A percentile compares a stretch with the other conserved stretches of the same genome.
Conservation (phyloP, 2,797 vertebrate species). For the Hirundo rustica region DNA sequence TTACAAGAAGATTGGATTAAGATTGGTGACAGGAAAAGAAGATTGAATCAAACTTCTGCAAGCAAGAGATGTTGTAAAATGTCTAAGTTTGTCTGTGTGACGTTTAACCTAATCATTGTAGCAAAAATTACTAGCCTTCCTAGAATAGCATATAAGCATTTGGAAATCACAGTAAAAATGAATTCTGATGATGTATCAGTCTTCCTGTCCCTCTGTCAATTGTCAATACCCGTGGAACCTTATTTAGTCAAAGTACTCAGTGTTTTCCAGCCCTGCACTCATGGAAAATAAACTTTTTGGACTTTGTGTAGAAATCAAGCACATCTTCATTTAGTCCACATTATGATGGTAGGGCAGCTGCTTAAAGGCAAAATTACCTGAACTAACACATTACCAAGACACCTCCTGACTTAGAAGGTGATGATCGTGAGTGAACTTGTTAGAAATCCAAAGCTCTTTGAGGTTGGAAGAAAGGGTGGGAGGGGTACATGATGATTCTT, state of each 20-base stretch:
- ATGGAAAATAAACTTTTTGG: not conserved
- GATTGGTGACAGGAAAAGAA: not conserved
- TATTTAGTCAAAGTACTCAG: not conserved
- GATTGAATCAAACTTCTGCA: not conserved
- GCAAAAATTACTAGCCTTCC: not conserved
- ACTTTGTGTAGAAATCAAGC: not conserved
- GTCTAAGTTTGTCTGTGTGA: not conserved
- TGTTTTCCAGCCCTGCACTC: not conserved
- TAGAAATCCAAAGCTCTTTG: not conserved
- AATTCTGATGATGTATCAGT: not conserved
- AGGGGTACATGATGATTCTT: not conserved
- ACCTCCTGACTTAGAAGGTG: not conserved
- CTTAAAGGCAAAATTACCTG: not conserved
- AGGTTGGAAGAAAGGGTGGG: not conserved
- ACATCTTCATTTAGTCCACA: accelerated
- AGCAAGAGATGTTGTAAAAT: not conserved
- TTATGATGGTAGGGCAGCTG: not conserved
- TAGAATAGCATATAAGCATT: not conserved
- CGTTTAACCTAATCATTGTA: not conserved
- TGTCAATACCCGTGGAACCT: not conserved
- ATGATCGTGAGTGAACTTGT: not conserved
- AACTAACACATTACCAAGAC: not conserved
- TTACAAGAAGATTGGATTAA: not conserved
- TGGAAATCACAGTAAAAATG: not conserved
- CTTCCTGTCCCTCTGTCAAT: not conserved